phyloP scores from a whole-genome alignment of 1,140 invertebrate species.

The Drosophila sulfurigaster region DNA sequence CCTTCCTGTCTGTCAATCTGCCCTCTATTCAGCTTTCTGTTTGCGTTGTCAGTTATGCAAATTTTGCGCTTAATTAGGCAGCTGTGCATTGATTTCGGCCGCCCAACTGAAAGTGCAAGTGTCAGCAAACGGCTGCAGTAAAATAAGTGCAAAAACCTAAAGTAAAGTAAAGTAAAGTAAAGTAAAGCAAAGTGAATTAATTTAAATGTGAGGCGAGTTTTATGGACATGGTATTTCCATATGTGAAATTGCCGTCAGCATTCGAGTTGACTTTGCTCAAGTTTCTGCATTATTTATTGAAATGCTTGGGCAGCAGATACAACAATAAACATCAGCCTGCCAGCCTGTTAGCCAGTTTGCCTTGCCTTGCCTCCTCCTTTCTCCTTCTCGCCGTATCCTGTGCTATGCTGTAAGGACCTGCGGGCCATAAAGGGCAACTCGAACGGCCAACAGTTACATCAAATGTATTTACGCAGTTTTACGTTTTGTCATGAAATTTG shows the following conservation, averaged over 20 bases:
- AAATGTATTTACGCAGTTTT: slow-evolving; percentile 82
- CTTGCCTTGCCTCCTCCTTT: neutral
- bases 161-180: neutral
- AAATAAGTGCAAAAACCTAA: neutral
- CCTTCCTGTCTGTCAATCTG: neutral
- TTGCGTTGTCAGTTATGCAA: slow-evolving; percentile 38
- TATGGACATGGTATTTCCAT: slow-evolving; percentile 2
- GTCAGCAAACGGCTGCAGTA: neutral
- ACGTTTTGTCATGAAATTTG: slow-evolving; percentile 82
- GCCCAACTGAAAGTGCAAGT: slow-evolving; percentile 28
- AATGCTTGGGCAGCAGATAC: slow-evolving; percentile 33
- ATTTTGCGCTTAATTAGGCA: slow-evolving; percentile 49
- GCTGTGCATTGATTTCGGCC: slow-evolving; percentile 3
- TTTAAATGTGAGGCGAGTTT: slow-evolving; percentile 31
- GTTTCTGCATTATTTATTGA: slow-evolving; percentile 71
- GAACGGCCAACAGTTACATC: slow-evolving; percentile 52
- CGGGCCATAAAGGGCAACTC: slow-evolving; percentile 32
- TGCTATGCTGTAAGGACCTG: slow-evolving; percentile 26
- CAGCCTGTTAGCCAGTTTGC: slow-evolving; percentile 9
- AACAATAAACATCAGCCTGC: slow-evolving; percentile 46
- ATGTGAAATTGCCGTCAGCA: slow-evolving; percentile 13
- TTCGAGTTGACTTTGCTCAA: slow-evolving; percentile 39
- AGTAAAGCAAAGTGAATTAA: slow-evolving; percentile 38
- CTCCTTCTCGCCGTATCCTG: neutral
- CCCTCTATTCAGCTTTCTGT: slow-evolving; percentile 8